Evolutionary conservation across 2,113 vertebrate species (phyloP).

Genomic region (Vulpes lagopus): DNA sequence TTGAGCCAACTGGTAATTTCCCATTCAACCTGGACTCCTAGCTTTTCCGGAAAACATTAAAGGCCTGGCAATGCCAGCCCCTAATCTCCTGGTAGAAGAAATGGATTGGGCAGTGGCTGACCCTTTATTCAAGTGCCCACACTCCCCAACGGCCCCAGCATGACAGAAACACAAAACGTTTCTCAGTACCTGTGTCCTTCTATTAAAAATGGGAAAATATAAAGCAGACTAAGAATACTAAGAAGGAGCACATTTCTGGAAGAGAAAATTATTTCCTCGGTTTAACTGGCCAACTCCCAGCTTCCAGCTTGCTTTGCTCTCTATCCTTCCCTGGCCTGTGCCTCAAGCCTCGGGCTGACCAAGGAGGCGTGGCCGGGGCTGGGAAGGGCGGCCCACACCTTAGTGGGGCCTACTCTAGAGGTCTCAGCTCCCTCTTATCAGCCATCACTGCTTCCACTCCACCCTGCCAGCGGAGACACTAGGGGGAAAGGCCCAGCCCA

Average conservation of each 20-base stretch:
- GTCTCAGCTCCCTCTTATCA: not conserved
- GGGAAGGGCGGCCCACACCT: not conserved
- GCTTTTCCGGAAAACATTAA: slow-evolving; percentile 3
- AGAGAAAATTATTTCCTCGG: not conserved
- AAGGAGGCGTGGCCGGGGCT: not conserved
- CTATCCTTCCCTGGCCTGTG: not conserved
- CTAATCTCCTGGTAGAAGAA: not conserved
- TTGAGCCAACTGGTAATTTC: not conserved
- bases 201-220: slow-evolving; percentile 48
- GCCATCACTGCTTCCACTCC: not conserved
- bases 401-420: not conserved
- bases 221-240: not conserved
- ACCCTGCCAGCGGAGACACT: not conserved
- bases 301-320: not conserved
- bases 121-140: not conserved
- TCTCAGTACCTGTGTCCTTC: not conserved
- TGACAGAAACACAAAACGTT: not conserved
- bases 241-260: not conserved
- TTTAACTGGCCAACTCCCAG: not conserved
- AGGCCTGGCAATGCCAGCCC: not conserved
- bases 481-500: not conserved
- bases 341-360: not conserved
- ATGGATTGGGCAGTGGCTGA: not conserved
- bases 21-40: not conserved
- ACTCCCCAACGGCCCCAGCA: not conserved